phyloP scores from a whole-genome alignment of 2,888 invertebrate species.

The Gortyna flavago region DNA sequence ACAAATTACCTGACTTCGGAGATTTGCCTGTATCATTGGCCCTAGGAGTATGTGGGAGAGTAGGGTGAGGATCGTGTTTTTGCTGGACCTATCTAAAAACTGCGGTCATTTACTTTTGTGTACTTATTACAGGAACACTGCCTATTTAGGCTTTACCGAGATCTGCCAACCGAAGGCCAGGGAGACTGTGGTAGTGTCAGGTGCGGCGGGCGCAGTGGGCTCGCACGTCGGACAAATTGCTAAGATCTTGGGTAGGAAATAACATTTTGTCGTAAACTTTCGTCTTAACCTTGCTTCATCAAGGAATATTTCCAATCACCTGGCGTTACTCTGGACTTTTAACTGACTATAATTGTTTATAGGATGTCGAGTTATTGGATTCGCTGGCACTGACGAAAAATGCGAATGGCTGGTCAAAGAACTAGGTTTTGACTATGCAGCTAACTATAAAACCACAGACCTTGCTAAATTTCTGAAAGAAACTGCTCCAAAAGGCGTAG shows the following conservation, averaged over 20 bases:
- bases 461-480: constrained; percentile 89
- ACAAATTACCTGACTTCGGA: constrained; percentile 89
- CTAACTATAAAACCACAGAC: constrained; percentile 92
- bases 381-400: constrained; percentile 93
- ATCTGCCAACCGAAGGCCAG: constrained; percentile 92
- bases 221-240: constrained; percentile 94
- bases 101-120: background rate
- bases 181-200: constrained; percentile 92
- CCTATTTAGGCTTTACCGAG: constrained; percentile 92
- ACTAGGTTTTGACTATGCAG: constrained; percentile 92
- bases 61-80: constrained; percentile 87
- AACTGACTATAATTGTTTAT: constrained; percentile 26
- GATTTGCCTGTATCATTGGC: constrained; percentile 90
- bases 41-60: constrained; percentile 92
- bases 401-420: constrained; percentile 92
- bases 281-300: background rate
- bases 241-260: constrained; percentile 91
- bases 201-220: constrained; percentile 94
- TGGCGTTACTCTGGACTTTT: background rate
- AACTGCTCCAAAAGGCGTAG: constrained; percentile 92
- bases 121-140: constrained; percentile 89
- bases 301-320: background rate
- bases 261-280: background rate
- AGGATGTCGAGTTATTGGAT: constrained; percentile 92
- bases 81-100: background rate